A percentile compares a stretch with the other conserved stretches of the same genome.
Conservation (phyloP, 1,140 invertebrate genomes). For the Cataglyphis hispanica region DNA sequence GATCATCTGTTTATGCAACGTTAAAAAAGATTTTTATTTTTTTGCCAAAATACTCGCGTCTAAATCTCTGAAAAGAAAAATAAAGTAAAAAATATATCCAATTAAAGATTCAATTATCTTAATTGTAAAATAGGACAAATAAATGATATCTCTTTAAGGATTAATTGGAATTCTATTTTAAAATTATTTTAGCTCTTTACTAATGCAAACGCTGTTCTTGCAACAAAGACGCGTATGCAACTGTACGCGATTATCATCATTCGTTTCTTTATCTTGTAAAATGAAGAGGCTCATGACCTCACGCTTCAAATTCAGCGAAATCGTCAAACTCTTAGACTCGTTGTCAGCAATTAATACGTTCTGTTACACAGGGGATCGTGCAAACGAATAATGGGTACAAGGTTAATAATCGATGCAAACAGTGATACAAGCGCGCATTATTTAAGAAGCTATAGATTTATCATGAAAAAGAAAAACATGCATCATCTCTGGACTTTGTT, state of each 20-base stretch:
- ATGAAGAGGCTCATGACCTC: not conserved
- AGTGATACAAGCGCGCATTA: not conserved
- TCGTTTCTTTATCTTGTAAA: constrained; percentile 16
- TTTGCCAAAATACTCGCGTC: not conserved
- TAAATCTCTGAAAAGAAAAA: not conserved
- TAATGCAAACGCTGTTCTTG: not conserved
- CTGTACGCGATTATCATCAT: constrained; percentile 20
- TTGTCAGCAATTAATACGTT: not conserved
- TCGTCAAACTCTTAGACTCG: not conserved
- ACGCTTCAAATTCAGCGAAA: not conserved
- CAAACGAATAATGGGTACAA: not conserved
- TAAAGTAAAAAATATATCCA: not conserved
- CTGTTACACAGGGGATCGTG: not conserved
- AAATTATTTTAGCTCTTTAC: not conserved
- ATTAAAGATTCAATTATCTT: not conserved
- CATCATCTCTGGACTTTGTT: not conserved
- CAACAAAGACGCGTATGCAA: not conserved
- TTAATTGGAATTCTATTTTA: not conserved
- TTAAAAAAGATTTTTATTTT: not conserved
- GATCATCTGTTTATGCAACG: not conserved
- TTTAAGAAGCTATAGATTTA: constrained; percentile 21
- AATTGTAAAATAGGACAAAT: not conserved
- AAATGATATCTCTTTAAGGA: not conserved
- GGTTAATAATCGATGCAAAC: not conserved
- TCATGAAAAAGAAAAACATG: not conserved